Conservation (phyloP, 2,113 vertebrate species). For the Pseudopodoces humilis region DNA sequence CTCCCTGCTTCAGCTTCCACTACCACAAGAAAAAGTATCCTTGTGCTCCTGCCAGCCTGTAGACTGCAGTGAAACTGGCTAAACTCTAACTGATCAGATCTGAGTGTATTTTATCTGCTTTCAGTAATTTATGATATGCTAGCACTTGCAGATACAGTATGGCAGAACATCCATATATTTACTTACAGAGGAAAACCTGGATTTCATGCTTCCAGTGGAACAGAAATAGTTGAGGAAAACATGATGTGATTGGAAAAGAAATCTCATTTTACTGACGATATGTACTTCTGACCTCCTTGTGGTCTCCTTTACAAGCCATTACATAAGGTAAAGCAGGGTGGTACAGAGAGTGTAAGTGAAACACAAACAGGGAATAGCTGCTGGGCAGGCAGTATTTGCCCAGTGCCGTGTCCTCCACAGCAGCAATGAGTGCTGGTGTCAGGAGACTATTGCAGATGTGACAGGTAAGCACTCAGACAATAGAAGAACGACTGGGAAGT, state of each 20-base stretch:
- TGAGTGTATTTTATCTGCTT: neutral
- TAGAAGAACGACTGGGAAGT: neutral
- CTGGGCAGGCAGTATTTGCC: neutral
- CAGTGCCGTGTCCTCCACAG: neutral
- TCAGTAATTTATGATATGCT: neutral
- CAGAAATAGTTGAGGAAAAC: neutral
- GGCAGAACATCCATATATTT: neutral
- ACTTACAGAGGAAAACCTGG: neutral
- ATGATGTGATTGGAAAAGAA: neutral
- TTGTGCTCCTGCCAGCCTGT: neutral
- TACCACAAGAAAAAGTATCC: neutral
- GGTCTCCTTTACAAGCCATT: neutral
- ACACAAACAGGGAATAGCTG: neutral
- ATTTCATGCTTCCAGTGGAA: neutral
- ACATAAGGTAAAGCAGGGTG: neutral
- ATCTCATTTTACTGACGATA: neutral
- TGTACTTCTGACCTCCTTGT: neutral
- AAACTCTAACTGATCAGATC: neutral
- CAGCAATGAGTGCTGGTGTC: neutral
- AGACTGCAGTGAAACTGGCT: neutral
- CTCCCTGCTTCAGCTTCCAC: neutral
- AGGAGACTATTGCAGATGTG: neutral
- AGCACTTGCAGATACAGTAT: neutral
- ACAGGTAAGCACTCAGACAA: neutral
- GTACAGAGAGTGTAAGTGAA: neutral